Conservation (phyloP, 2,797 vertebrate species). For the Poeciliopsis presidionis region DNA sequence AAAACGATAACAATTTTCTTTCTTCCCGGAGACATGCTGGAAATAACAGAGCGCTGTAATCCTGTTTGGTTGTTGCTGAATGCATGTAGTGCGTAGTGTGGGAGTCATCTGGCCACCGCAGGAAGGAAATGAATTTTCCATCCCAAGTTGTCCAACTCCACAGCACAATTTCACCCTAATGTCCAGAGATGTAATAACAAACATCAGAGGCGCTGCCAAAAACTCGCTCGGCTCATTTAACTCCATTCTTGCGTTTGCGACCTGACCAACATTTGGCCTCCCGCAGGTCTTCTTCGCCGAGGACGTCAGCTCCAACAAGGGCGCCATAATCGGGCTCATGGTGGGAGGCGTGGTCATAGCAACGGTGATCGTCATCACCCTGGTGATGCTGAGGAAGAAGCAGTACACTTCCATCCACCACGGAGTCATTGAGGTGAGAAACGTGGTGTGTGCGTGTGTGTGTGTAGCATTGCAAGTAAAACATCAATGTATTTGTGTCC, state of each 20-base stretch:
- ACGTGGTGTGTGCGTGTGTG: neutral
- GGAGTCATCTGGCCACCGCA: neutral
- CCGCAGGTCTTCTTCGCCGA: constrained; percentile 95
- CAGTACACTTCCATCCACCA: constrained; percentile 99
- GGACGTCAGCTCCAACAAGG: constrained; percentile 97
- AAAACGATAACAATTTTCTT: neutral
- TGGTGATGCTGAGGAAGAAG: constrained; percentile 99
- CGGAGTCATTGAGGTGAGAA: constrained; percentile 93
- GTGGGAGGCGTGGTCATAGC: constrained; percentile 98
- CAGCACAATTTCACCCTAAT: neutral
- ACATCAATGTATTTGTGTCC: too few species aligned
- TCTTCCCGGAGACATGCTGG: neutral
- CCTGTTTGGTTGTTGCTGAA: neutral
- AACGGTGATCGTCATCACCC: constrained; percentile 97
- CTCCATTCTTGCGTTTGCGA: neutral
- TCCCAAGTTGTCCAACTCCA: neutral
- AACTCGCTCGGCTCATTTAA: neutral
- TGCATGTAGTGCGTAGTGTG: neutral
- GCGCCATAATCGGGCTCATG: constrained; percentile 98
- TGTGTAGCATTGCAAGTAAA: neutral
- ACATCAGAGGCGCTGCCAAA: neutral
- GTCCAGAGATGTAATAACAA: too few species aligned
- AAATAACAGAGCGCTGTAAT: neutral
- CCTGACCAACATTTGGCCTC: neutral
- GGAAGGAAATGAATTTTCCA: neutral